phyloP scores from a whole-genome alignment of 1,140 invertebrate species.

The Achroia grisella region DNA sequence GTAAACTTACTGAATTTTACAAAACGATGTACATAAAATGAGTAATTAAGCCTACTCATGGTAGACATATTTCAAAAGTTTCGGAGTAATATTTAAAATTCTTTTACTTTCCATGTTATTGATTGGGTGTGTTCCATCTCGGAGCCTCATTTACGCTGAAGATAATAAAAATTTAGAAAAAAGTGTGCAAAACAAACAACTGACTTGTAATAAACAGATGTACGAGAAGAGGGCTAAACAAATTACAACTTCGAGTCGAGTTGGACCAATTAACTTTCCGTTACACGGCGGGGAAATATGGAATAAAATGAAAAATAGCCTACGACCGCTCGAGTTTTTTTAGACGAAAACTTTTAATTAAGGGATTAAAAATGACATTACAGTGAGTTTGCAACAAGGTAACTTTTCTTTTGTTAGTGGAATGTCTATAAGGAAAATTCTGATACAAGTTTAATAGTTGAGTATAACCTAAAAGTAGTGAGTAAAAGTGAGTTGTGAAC shows the following conservation, averaged over 20 bases:
- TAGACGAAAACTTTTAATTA: slow-evolving; percentile 69
- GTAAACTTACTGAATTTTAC: too few species aligned
- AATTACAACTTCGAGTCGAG: slow-evolving; percentile 65
- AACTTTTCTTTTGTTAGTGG: slow-evolving; percentile 53
- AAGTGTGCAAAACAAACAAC: slow-evolving; percentile 44
- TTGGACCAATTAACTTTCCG: slow-evolving; percentile 69
- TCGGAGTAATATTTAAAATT: neutral
- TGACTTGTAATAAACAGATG: slow-evolving; percentile 54
- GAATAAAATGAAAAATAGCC: slow-evolving; percentile 69
- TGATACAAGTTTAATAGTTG: slow-evolving; percentile 8
- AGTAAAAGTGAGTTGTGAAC: neutral
- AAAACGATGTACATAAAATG: too few species aligned
- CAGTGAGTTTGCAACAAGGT: slow-evolving; percentile 56
- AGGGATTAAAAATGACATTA: slow-evolving; percentile 72
- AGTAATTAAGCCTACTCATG: too few species aligned
- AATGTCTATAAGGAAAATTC: slow-evolving; percentile 32
- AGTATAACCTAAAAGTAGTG: slow-evolving; percentile 17
- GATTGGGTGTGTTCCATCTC: neutral
- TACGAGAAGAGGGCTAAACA: slow-evolving; percentile 53
- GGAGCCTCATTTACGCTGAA: slow-evolving; percentile 2
- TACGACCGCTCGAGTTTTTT: slow-evolving; percentile 43
- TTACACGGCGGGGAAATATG: slow-evolving; percentile 62
- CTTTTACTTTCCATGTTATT: neutral
- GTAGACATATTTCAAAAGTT: neutral
- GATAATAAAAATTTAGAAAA: slow-evolving; percentile 36